Evolutionary conservation across 2,113 vertebrate genomes (phyloP).

Genomic region (Gallinago undulata): DNA sequence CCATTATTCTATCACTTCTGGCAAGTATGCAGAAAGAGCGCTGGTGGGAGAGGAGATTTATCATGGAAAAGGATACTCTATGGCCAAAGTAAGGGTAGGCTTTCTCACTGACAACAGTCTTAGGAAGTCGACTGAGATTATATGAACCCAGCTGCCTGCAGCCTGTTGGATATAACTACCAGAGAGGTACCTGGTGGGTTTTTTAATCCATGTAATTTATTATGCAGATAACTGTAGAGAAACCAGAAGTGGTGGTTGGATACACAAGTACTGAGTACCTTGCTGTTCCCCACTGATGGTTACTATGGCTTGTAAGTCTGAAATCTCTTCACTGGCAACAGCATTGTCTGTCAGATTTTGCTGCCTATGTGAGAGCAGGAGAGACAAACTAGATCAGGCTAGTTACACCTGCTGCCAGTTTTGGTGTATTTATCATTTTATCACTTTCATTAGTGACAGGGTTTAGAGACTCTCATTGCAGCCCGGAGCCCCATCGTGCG

Average conservation of each 20-base stretch:
- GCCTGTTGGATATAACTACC: background rate
- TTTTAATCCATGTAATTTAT: background rate
- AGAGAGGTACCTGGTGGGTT: background rate
- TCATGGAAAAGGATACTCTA: background rate
- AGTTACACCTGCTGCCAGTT: background rate
- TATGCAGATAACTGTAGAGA: background rate
- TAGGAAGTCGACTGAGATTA: background rate
- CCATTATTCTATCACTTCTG: background rate
- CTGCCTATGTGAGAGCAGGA: background rate
- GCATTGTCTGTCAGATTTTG: background rate
- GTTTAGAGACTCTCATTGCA: background rate
- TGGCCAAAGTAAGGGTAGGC: background rate
- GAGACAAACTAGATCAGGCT: background rate
- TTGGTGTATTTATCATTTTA: background rate
- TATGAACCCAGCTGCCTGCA: background rate
- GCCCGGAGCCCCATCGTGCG: background rate
- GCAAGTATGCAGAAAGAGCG: background rate
- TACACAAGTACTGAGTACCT: background rate
- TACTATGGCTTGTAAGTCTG: background rate
- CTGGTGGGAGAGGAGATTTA: background rate
- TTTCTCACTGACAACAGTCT: background rate
- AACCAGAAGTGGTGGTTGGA: background rate
- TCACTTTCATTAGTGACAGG: background rate
- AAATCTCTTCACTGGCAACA: background rate
- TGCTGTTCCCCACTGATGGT: background rate